These are phyloP conservation scores for Druon quercuslanigerum DNA, from an alignment of 1,140 invertebrate species.

Conservation along the genomic window DNA sequence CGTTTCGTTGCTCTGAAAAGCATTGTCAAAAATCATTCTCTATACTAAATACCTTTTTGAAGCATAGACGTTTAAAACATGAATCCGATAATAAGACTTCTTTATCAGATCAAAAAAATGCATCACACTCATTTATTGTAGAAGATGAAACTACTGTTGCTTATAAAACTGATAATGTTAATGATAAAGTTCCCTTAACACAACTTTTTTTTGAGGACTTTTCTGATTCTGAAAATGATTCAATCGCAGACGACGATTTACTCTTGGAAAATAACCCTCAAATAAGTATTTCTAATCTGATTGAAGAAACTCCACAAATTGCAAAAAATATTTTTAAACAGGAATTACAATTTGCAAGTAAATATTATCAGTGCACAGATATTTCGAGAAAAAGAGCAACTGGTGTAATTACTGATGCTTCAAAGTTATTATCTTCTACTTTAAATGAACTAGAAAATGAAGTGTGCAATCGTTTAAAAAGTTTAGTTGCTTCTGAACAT, in stretches of 20 bases:
- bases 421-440: no score
- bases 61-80: neutral
- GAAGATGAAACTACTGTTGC: neutral
- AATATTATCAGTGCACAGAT: slow-evolving; percentile 20
- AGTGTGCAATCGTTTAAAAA: neutral
- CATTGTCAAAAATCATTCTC: neutral
- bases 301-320: neutral
- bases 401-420: no score
- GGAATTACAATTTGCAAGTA: slow-evolving; percentile 1
- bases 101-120: neutral
- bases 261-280: neutral
- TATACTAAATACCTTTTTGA: neutral
- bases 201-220: neutral
- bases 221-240: neutral
- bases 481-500: neutral
- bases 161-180: neutral
- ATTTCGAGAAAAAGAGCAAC: no score
- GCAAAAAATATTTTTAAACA: neutral
- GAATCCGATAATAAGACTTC: no score
- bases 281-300: neutral
- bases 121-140: neutral
- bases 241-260: neutral
- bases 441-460: neutral
- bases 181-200: no score
- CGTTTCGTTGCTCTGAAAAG: neutral